phyloP scores from a whole-genome alignment of 2,888 invertebrate genomes.

The Melieria crassipennis region DNA sequence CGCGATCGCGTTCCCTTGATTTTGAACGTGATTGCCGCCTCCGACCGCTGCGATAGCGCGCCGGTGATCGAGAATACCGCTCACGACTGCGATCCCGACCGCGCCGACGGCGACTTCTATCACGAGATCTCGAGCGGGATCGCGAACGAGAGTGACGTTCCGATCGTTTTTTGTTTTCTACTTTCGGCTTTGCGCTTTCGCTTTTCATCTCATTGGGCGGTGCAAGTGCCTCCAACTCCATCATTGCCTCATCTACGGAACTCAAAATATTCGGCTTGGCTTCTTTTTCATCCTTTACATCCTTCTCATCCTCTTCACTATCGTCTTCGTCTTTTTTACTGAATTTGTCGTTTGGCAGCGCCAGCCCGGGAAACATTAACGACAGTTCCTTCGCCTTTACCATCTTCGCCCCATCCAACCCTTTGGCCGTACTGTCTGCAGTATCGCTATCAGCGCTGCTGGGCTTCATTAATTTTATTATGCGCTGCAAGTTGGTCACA shows the following conservation, averaged over 20 bases:
- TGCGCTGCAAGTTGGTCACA: constrained; percentile 88
- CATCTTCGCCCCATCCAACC: neutral
- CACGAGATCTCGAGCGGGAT: constrained; percentile 44
- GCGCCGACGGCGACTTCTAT: constrained; percentile 40
- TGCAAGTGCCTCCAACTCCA: constrained; percentile 84
- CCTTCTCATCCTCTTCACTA: constrained; percentile 82
- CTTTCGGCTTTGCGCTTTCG: constrained; percentile 47
- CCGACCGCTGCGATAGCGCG: constrained; percentile 15
- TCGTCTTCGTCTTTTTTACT: constrained; percentile 46
- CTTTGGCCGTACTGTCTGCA: constrained; percentile 1
- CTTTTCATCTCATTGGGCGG: constrained; percentile 68
- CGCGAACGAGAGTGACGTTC: constrained; percentile 42
- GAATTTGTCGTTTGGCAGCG: constrained; percentile 78
- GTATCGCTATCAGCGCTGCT: constrained; percentile 33
- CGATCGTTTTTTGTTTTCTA: constrained; percentile 45
- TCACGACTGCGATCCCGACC: constrained; percentile 38
- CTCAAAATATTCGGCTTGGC: constrained; percentile 50
- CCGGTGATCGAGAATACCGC: neutral
- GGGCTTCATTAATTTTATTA: constrained; percentile 95
- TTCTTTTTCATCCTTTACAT: constrained; percentile 69
- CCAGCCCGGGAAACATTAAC: constrained; percentile 81
- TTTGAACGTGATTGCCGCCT: constrained; percentile 38
- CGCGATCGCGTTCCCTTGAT: constrained; percentile 36
- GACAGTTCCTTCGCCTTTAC: constrained; percentile 70
- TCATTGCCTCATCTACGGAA: constrained; percentile 82